A percentile compares a stretch with the other conserved stretches of the same genome.
Conservation (phyloP, 2,888 invertebrate genomes). For the Cantharis nigra region DNA sequence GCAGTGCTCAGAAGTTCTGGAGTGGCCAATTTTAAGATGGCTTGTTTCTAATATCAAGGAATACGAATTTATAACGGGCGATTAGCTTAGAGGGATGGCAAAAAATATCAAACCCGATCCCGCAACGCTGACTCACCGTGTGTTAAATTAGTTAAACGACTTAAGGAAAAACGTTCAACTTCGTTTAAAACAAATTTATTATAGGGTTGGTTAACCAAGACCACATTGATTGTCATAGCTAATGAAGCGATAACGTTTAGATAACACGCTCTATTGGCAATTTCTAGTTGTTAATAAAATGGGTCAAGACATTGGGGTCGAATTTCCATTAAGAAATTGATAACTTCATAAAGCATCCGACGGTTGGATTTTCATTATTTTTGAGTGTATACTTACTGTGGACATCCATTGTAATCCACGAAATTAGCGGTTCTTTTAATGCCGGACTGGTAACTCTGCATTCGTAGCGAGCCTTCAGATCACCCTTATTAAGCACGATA, state of each 20-base stretch:
- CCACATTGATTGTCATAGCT: conserved; percentile 11
- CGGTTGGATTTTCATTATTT: neutral
- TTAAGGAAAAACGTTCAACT: neutral
- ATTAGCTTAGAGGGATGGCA: neutral
- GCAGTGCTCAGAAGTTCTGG: conserved; percentile 23
- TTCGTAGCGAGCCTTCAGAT: conserved; percentile 72
- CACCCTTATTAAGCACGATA: conserved; percentile 70
- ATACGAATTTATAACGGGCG: neutral
- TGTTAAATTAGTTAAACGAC: neutral
- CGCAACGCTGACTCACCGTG: neutral
- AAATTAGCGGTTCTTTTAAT: conserved; percentile 64
- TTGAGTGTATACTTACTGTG: conserved; percentile 64
- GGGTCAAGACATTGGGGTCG: neutral
- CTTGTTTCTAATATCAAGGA: neutral
- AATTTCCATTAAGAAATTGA: neutral
- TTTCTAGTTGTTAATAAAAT: conserved; percentile 9
- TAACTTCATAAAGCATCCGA: neutral
- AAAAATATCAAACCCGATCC: neutral
- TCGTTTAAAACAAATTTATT: conserved; percentile 4
- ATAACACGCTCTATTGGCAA: conserved; percentile 24
- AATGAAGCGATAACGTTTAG: conserved; percentile 24
- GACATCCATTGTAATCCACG: conserved; percentile 69
- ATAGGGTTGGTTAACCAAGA: conserved; percentile 9
- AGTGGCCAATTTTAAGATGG: conserved; percentile 21
- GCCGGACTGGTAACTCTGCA: conserved; percentile 76